Percentiles rank a stretch among this genome's conserved stretches.
Conservation (phyloP, 2,888 invertebrate species). For the Apomyelois bistriatella region DNA sequence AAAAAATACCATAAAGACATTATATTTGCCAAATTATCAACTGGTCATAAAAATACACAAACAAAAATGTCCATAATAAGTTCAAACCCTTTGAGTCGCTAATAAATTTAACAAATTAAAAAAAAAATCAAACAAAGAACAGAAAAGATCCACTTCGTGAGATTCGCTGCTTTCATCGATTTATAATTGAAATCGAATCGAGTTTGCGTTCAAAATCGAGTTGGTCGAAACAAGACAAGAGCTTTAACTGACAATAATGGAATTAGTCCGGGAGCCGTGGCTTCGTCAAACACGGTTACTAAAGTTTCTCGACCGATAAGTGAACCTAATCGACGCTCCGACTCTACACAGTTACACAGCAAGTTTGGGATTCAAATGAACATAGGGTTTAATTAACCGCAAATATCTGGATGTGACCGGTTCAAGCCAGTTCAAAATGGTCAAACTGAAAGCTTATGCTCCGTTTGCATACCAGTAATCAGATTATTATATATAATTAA, state of each 20-base stretch:
- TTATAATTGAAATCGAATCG: constrained; percentile 11
- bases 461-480: not conserved
- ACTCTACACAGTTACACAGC: not conserved
- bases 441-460: not conserved
- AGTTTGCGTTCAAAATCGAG: constrained; percentile 11
- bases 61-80: no score
- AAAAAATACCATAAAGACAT: no score
- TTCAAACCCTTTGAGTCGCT: no score
- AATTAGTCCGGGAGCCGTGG: constrained; percentile 1
- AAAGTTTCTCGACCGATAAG: constrained; percentile 8
- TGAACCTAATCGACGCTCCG: constrained; percentile 3
- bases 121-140: not conserved
- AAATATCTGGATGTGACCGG: constrained; percentile 3
- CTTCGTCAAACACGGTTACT: not conserved
- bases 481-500: no score
- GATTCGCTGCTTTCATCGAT: constrained; percentile 9
- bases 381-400: constrained; percentile 2
- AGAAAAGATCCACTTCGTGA: not conserved
- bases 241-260: constrained; percentile 8
- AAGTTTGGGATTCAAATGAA: constrained; percentile 4
- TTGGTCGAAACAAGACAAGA: constrained; percentile 11
- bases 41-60: no score
- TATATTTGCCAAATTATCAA: no score
- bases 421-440: not conserved
- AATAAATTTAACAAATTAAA: not conserved